Percentiles rank a stretch among this genome's conserved stretches.
These are phyloP conservation scores for Vollenhovia emeryi DNA, from an alignment of 1,140 invertebrate species.

Conservation along the genomic window DNA sequence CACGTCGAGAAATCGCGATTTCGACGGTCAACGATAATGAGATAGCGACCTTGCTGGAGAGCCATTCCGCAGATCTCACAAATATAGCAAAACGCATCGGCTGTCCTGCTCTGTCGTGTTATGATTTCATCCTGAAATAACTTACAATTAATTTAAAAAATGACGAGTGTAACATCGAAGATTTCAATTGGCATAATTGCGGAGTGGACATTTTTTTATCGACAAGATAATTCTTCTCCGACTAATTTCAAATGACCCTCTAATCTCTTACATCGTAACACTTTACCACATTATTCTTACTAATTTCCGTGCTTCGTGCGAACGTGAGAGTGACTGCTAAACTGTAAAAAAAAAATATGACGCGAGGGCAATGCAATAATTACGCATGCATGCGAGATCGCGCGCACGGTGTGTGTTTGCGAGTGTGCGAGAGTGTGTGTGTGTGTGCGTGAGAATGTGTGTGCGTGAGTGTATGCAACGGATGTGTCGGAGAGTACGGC, in stretches of 20 bases:
- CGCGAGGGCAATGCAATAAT: slow-evolving; percentile 45
- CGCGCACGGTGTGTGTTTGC: background rate
- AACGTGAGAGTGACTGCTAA: slow-evolving; percentile 43
- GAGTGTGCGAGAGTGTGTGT: background rate
- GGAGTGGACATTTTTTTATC: background rate
- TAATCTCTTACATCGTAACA: background rate
- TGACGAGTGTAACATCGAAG: background rate
- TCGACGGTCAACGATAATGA: slow-evolving; percentile 29
- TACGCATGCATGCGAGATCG: slow-evolving; percentile 42
- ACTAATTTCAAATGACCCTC: background rate
- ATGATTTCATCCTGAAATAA: background rate
- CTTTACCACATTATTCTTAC: background rate
- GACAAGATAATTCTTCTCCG: background rate
- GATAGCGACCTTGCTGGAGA: background rate
- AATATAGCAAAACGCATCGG: background rate
- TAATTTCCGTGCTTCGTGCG: slow-evolving; percentile 49
- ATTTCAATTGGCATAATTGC: background rate
- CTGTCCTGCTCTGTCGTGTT: background rate
- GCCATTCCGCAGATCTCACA: background rate
- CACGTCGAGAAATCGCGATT: slow-evolving; percentile 37
- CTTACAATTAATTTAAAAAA: background rate
- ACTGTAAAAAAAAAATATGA: slow-evolving; percentile 44
- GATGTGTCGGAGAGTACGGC: slow-evolving; percentile 34
- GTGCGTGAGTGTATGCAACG: background rate
- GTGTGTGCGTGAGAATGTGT: slow-evolving; percentile 15